Percentiles rank a stretch among this genome's conserved stretches.
Evolutionary conservation across 1,140 invertebrate genomes (phyloP).

Genomic region (Atopsyche davidsoni): DNA sequence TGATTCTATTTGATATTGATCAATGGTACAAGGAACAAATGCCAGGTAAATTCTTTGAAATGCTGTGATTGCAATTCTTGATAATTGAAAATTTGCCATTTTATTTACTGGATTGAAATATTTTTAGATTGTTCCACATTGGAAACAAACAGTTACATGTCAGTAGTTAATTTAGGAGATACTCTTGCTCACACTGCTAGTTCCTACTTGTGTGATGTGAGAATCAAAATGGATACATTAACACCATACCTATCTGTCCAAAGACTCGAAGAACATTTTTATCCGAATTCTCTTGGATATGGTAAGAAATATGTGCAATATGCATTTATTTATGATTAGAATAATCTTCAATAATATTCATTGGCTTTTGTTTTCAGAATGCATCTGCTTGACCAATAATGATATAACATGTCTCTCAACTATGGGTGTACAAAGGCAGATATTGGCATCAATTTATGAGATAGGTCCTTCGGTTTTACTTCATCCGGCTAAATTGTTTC

Average conservation of each 20-base stretch:
- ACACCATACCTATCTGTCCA: conserved; percentile 43
- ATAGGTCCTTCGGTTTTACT: conserved; percentile 60
- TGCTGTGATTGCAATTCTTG: background rate
- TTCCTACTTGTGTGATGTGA: conserved; percentile 37
- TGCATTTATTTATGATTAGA: background rate
- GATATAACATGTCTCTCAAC: conserved; percentile 49
- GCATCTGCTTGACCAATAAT: conserved; percentile 45
- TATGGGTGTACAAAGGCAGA: conserved; percentile 58
- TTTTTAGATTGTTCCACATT: conserved; percentile 28
- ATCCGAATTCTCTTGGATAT: conserved; percentile 72
- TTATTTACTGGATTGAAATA: conserved; percentile 1
- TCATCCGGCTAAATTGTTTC: conserved; percentile 59
- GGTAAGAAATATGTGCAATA: conserved; percentile 55
- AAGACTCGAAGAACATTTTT: conserved; percentile 69
- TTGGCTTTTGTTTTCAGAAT: conserved; percentile 39
- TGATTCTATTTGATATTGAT: conserved; percentile 82
- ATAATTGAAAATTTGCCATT: background rate
- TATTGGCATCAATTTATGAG: conserved; percentile 56
- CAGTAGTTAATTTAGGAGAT: conserved; percentile 29
- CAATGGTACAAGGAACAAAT: conserved; percentile 95
- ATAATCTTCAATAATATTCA: conserved; percentile 5
- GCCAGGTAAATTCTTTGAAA: conserved; percentile 50
- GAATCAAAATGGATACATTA: conserved; percentile 36
- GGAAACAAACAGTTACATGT: conserved; percentile 27
- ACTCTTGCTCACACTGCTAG: conserved; percentile 31